Evolutionary conservation across 2,888 invertebrate genomes (phyloP), one percentile per base, ranked within the genome.

Genomic region (Tillus elongatus): DNA sequence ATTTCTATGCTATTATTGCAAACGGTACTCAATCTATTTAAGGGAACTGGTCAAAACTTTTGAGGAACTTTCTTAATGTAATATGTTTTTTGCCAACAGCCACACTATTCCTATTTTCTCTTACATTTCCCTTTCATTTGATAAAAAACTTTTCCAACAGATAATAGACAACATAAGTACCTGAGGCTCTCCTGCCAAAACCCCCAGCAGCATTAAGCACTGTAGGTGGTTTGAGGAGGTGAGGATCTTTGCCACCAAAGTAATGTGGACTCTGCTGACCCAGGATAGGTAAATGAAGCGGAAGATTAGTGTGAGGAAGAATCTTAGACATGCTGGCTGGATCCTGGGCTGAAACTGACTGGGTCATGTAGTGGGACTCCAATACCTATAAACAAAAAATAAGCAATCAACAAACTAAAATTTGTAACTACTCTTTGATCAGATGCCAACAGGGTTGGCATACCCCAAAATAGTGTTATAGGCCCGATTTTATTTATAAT

Each of bases 201-300:
- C 82, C 77, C 29, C 85, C 83, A 49, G 79, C 82, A 46, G 82
- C 83, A 57, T 83, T 85, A 77, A 91, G 79, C 9, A 88, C 86
- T 39, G 83, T 82, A 1, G 92, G 93, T n/a, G 92, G 92, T 62
- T 92, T 91, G 38, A 96, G 69, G 45, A 95, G 70, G 63, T 95
- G 90, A 53, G 92, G 92, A 68, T 95, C 92, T 59, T 91, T 91
- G 42, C 88, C 83, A 58, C 86, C 83, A 64, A 87, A 85, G 69
- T 84, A 85, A 38, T 85, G 78, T 15, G 85, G 80, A 30, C 86
- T 85, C 56, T 86, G 83, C 61, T 88, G 82, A 57, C 84, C 84
- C 35, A 88, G 75, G 41, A 85, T 74, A 2, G 90, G 88, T 57
- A 91, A 72, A 64, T 87, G 85, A 40, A 84, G 76, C 4, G 89